These are phyloP conservation scores for Oasisia sp. DNA, from an alignment of 2,888 invertebrate species.

Conservation along the genomic window DNA sequence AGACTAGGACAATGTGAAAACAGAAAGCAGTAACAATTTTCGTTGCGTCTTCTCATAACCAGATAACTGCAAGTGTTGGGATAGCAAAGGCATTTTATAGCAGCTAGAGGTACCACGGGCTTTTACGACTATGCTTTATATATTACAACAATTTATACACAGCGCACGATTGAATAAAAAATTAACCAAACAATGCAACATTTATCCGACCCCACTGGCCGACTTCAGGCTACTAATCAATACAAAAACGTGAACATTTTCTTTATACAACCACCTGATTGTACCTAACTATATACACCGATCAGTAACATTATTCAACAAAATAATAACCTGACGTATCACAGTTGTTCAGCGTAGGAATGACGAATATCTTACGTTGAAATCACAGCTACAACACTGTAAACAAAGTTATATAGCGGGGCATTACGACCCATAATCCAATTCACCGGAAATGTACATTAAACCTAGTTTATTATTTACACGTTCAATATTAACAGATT, in stretches of 20 bases:
- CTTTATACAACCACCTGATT: not conserved
- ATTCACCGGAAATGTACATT: not conserved
- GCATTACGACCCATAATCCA: not conserved
- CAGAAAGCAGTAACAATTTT: too few relatives aligned
- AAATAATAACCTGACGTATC: not conserved
- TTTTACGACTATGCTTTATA: too few relatives aligned
- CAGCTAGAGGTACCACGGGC: too few relatives aligned
- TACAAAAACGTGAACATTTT: not conserved
- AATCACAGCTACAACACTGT: not conserved
- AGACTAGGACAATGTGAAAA: too few relatives aligned
- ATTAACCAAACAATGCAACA: not conserved
- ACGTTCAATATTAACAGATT: not conserved
- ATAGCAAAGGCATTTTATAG: too few relatives aligned
- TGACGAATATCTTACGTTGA: not conserved
- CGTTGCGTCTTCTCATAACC: too few relatives aligned
- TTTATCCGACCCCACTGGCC: not conserved
- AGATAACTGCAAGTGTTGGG: too few relatives aligned
- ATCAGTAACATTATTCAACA: not conserved
- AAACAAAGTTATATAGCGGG: not conserved
- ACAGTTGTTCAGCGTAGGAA: not conserved
- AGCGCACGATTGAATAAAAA: too few relatives aligned
- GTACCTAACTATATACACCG: not conserved
- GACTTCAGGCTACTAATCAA: not conserved
- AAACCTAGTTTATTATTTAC: not conserved
- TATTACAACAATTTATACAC: too few relatives aligned